Percentiles rank a stretch among this genome's conserved stretches.
Evolutionary conservation across 1,140 invertebrate species (phyloP).

Genomic region (Lordiphosa stackelbergi): DNA sequence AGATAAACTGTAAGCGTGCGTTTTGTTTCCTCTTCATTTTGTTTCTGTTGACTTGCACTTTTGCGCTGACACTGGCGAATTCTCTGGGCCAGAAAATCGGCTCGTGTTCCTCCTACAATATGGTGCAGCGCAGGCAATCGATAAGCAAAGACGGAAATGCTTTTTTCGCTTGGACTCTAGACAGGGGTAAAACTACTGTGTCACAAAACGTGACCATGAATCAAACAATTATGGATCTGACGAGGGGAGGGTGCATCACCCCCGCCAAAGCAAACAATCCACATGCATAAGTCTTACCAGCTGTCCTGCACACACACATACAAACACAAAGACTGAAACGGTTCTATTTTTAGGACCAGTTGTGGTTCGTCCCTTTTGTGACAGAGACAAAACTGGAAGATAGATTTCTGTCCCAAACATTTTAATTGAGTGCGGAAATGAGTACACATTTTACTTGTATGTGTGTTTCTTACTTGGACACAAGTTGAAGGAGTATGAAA

Average conservation of each 20-base stretch:
- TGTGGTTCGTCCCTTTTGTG: conserved; percentile 12
- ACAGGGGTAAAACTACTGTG: too few species aligned
- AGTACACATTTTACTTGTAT: conserved; percentile 23
- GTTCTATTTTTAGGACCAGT: conserved; percentile 41
- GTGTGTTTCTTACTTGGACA: neutral
- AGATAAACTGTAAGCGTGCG: conserved; percentile 26
- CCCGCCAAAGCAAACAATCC: conserved; percentile 25
- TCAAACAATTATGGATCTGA: conserved; percentile 9
- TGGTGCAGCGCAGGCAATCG: conserved; percentile 27
- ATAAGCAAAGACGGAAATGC: conserved; percentile 31
- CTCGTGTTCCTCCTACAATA: neutral
- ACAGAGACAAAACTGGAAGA: conserved; percentile 27
- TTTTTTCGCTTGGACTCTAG: neutral
- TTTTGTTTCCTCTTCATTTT: conserved; percentile 5
- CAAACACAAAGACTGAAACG: conserved; percentile 1
- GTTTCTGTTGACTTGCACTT: conserved; percentile 30
- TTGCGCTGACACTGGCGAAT: conserved; percentile 31
- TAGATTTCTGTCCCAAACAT: conserved; percentile 50
- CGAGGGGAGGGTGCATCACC: conserved; percentile 12
- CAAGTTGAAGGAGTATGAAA: conserved; percentile 12
- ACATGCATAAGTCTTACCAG: conserved; percentile 29
- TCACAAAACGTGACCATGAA: conserved; percentile 27
- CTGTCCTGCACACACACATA: conserved; percentile 33
- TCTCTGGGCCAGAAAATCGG: conserved; percentile 27
- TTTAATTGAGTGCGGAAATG: conserved; percentile 65